Conservation (phyloP, 2,113 vertebrate species). For the Sphaerodactylus townsendi region DNA sequence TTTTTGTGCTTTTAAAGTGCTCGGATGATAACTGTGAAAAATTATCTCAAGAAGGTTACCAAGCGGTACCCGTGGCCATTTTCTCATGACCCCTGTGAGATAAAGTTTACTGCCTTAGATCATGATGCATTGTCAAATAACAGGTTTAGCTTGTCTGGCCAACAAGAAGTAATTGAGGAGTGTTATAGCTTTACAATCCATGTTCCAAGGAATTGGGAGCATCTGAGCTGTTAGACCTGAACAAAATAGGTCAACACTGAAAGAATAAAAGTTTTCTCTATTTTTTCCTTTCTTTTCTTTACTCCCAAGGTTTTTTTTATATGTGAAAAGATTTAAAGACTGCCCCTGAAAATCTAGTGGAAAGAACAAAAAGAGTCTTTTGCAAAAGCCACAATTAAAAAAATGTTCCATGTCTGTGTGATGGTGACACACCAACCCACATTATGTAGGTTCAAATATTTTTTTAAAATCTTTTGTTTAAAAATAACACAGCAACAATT, state of each 20-base stretch:
- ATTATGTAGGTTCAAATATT: background rate
- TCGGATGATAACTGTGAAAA: slow-evolving; percentile 81
- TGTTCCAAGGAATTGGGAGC: slow-evolving; percentile 71
- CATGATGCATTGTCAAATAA: slow-evolving; percentile 74
- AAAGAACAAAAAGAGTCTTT: background rate
- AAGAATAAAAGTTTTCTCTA: slow-evolving; percentile 66
- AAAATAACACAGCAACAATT: background rate
- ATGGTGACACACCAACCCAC: background rate
- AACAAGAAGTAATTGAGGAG: slow-evolving; percentile 79
- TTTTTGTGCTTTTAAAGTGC: slow-evolving; percentile 74
- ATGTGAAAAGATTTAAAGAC: slow-evolving; percentile 14
- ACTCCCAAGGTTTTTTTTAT: slow-evolving; percentile 32
- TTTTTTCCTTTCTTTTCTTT: slow-evolving; percentile 33
- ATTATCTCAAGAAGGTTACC: slow-evolving; percentile 75
- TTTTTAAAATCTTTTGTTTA: background rate
- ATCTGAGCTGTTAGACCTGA: slow-evolving; percentile 78
- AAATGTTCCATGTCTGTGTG: too few species aligned
- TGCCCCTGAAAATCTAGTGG: background rate
- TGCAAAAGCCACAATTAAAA: background rate
- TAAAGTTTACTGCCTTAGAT: slow-evolving; percentile 78
- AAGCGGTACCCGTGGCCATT: slow-evolving; percentile 74
- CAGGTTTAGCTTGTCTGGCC: slow-evolving; percentile 77
- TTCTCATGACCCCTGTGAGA: slow-evolving; percentile 78
- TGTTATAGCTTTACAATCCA: slow-evolving; percentile 72
- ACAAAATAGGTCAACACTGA: slow-evolving; percentile 76